Percentiles rank a stretch among this genome's conserved stretches.
phyloP scores from a whole-genome alignment of 2,888 invertebrate species.

The Amphimallon solstitiale region DNA sequence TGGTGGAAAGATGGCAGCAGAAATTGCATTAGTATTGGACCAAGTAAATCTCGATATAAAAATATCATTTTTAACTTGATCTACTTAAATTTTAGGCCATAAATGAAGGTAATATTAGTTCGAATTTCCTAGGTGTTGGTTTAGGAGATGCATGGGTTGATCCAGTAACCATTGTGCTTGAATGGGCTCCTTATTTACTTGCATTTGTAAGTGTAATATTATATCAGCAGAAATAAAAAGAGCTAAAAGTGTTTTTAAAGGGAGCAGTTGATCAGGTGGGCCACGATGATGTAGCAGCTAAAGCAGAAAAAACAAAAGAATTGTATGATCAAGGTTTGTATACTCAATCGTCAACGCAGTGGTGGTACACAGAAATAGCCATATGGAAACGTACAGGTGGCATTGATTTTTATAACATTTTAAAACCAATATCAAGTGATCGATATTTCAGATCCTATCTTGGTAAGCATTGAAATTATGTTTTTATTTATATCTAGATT shows the following conservation, averaged over 20 bases:
- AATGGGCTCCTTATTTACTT: slow-evolving; percentile 84
- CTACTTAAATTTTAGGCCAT: slow-evolving; percentile 40
- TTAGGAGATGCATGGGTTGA: slow-evolving; percentile 93
- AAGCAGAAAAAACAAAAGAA: slow-evolving; percentile 68
- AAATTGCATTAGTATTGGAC: slow-evolving; percentile 65
- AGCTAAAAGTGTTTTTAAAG: slow-evolving; percentile 33
- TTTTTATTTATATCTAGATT: too few relatives aligned
- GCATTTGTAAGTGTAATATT: slow-evolving; percentile 70
- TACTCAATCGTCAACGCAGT: slow-evolving; percentile 53
- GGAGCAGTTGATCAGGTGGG: slow-evolving; percentile 78
- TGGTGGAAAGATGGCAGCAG: slow-evolving; percentile 74
- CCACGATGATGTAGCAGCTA: slow-evolving; percentile 67
- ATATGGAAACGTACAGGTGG: slow-evolving; percentile 69
- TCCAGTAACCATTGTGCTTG: slow-evolving; percentile 83
- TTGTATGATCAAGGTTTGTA: slow-evolving; percentile 64
- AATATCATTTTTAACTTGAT: background rate
- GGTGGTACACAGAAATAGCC: too few relatives aligned
- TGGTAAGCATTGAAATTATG: background rate
- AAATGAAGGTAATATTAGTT: slow-evolving; percentile 54
- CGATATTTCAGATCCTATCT: background rate
- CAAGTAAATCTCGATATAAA: slow-evolving; percentile 28
- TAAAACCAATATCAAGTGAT: slow-evolving; percentile 63
- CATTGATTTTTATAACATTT: slow-evolving; percentile 88
- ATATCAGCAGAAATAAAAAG: background rate
- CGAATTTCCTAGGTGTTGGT: slow-evolving; percentile 80